Base-by-base conservation (phyloP, 2,797 vertebrate genomes). In the Eulemur albifrons region DNA sequence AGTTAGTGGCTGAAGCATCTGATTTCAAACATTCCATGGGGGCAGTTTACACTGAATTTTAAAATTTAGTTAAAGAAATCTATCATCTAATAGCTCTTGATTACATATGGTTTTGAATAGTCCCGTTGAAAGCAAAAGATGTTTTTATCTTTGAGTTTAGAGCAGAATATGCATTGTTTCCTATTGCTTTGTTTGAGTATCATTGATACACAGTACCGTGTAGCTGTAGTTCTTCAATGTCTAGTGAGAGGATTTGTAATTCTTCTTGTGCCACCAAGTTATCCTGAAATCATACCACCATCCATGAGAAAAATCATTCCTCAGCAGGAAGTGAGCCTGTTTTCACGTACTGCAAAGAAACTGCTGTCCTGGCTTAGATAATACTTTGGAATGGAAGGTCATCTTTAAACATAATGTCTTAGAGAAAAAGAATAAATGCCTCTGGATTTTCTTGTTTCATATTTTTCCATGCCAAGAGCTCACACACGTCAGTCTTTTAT, bases 91-190 rank as follows among this genome's bases (percentile, higher is more conserved):
- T 59, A 70, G 35, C 38, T 23, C 32, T 38, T 86, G 69, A 80
- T 81, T 93, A 20, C 4, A 12, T 65, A 93, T 12, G 0, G 75
- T 88, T 95, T 96, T 92, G 25, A 92, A 79, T 48, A 0, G 92
- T 45, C 54, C 50, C 11, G 35, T 15, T 10, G 69, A 96, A 52
- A 20, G 6, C 63, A 50, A 94, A 93, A 52, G 27, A 75, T 10
- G 3, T 38, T 90, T 96, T 96, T 81, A 65, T 2, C 21, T 89
- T 67, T 95, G 81, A 40, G 2, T 95, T 96, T 96, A 93, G 48
- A 79, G 7, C 57, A 91, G 0, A 0, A 7, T 65, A 21, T 43
- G 40, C 45, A 84, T 93, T 38, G 73, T 87, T 83, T 40, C 52
- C 20, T 81, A 12, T n/a, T 89, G 27, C 69, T 92, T 54, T 35